Percentiles rank a stretch among this genome's conserved stretches.
phyloP scores from a whole-genome alignment of 2,888 invertebrate genomes.

The Pseudoips prasinana region DNA sequence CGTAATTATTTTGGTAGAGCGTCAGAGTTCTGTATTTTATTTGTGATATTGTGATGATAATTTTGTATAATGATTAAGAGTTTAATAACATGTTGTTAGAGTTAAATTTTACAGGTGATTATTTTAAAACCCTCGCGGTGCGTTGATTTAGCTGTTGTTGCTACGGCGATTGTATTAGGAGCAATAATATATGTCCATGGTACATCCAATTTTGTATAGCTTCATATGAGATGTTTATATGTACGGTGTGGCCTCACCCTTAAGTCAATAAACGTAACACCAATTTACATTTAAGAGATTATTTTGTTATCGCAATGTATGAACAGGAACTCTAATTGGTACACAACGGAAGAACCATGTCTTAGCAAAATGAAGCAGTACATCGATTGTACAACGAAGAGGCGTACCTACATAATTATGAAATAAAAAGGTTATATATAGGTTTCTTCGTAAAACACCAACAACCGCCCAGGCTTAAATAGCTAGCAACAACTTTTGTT shows the following conservation, averaged over 20 bases:
- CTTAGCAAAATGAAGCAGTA: no score
- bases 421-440: no score
- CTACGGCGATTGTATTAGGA: conserved; percentile 13
- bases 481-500: no score
- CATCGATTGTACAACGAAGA: no score
- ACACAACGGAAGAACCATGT: no score
- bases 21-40: conserved; percentile 64
- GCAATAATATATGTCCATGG: conserved; percentile 13
- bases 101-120: conserved; percentile 71
- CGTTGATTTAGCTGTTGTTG: conserved; percentile 41
- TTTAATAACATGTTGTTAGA: conserved; percentile 72
- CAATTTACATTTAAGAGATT: no score
- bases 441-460: no score
- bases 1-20: conserved; percentile 26
- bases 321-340: no score
- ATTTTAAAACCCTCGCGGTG: conserved; percentile 51
- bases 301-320: no score
- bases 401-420: no score
- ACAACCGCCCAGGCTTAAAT: no score
- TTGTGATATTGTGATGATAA: conserved; percentile 77
- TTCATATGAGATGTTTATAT: conserved; percentile 6
- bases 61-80: conserved; percentile 74
- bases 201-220: conserved; percentile 7
- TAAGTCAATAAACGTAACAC: no score
- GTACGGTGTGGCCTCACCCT: background rate